Evolutionary conservation across 37 sponge, comb jelly and placozoan genomes (phyloP), one percentile per base, ranked within the genome.

Genomic region (Beroe ovata): DNA sequence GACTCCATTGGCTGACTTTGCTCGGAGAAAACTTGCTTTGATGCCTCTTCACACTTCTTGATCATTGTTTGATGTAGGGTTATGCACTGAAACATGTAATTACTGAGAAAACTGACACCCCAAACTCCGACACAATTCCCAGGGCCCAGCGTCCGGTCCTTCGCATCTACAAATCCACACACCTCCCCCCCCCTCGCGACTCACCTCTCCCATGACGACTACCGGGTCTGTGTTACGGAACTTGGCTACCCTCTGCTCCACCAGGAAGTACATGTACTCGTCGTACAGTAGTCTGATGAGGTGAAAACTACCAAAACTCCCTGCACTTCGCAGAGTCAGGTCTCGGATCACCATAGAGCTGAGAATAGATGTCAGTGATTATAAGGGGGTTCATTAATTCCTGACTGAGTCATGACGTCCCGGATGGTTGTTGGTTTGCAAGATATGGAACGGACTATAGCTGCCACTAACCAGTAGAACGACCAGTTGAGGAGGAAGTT

Each of bases 401-500:
- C n/a, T n/a, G n/a, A n/a, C n/a, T n/a, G n/a, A n/a, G n/a, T n/a
- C n/a, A n/a, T n/a, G n/a, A n/a, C n/a, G n/a, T n/a, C n/a, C n/a
- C n/a, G n/a, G n/a, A n/a, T n/a, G n/a, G n/a, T n/a, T n/a, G n/a
- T n/a, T n/a, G n/a, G n/a, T n/a, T n/a, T n/a, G n/a, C n/a, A n/a
- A n/a, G n/a, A n/a, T n/a, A n/a, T n/a, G n/a, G n/a, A n/a, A n/a
- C n/a, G n/a, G n/a, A n/a, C n/a, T n/a, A n/a, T n/a, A n/a, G n/a
- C n/a, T n/a, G n/a, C n/a, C 16, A 62, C 84, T 35, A 71, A 96
- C 97, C 97, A 95, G 89, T 96, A 96, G 91, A 96, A 96, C 21
- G 99, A 98, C 99, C 99, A 98, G 93, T 98, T 98, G 64, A 98
- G 91, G 0, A 98, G 92, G 69, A 98, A 98, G 88, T 98, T 91